Base-by-base conservation (phyloP, 2,888 invertebrate genomes). In the Euplagia quadripunctaria region DNA sequence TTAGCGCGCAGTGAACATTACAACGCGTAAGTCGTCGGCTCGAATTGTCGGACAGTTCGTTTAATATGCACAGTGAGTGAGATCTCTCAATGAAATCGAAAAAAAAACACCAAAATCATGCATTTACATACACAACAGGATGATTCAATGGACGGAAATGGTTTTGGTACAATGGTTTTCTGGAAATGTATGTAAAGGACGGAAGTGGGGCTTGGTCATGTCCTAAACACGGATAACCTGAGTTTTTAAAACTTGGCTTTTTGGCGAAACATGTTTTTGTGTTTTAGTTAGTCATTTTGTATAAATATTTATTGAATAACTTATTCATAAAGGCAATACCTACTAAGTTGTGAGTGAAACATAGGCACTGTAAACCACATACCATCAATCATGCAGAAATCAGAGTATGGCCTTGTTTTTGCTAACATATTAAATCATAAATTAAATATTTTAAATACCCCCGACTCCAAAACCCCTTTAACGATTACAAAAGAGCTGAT, bases 121-220 rank as follows among this genome's bases (percentile, higher is more conserved):
- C 75, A 89, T 89, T 88, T 81, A 86, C 86, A 88, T 88, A 85
- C 76, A 81, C 41, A 77, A 90, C 88, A 87, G 89, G 88, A 90
- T 87, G 89, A 90, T 87, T 91, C 88, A 94, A 94, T 92, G 93
- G 89, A 86, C 94, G 94, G 95, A 95, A 92, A 91, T 87, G 89
- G 88, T 89, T 89, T 88, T 87, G 84, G 87, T 87, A 91, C 92
- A 92, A 93, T 91, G 90, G 89, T 87, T 89, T 93, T 91, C 89
- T 88, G 88, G 88, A 90, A 89, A 86, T 86, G 82, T 86, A 82
- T 83, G 78, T 76, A 82, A 85, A 83, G 82, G 83, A 75, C 83
- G 86, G 88, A 88, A 85, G 80, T 78, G 80, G 84, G 85, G 86
- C 79, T 83, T 80, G 84, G 82, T 75, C 82, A 81, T 85, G 81